Conservation (phyloP, 2,888 invertebrate species). For the Amaurobius ferox region DNA sequence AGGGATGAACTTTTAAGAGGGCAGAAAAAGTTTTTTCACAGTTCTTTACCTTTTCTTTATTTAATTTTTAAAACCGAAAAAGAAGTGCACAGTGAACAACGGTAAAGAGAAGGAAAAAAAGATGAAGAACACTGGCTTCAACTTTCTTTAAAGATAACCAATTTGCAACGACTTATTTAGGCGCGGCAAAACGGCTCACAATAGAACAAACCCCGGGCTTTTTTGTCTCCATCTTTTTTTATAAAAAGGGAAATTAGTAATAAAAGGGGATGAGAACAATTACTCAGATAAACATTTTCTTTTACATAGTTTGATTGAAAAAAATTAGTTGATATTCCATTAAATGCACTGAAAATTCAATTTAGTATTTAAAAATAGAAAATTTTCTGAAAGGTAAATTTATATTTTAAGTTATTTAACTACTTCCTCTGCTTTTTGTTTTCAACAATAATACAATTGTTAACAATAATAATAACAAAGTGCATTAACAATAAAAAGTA, state of each 20-base stretch:
- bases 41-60: conserved; percentile 66
- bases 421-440: too few species aligned
- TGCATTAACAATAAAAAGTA: too few species aligned
- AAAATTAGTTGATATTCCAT: conserved; percentile 70
- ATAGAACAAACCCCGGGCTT: conserved; percentile 27
- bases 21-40: conserved; percentile 22
- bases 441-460: too few species aligned
- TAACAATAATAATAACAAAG: too few species aligned
- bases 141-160: conserved; percentile 60
- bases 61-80: conserved; percentile 66
- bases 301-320: conserved; percentile 70
- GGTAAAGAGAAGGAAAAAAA: conserved; percentile 21
- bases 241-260: conserved; percentile 23
- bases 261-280: conserved; percentile 55
- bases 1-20: conserved; percentile 49
- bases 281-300: conserved; percentile 71
- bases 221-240: conserved; percentile 33
- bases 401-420: conserved; percentile 56
- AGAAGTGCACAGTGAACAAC: conserved; percentile 32
- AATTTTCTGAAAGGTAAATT: conserved; percentile 63
- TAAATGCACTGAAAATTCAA: conserved; percentile 17
- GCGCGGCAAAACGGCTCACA: conserved; percentile 52
- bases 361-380: conserved; percentile 40
- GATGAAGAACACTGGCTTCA: background rate
- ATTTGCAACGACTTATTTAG: conserved; percentile 71